A percentile compares a stretch with the other conserved stretches of the same genome.
Evolutionary conservation across 2,797 vertebrate genomes (phyloP).

Genomic region (Rousettus madagascariensis): DNA sequence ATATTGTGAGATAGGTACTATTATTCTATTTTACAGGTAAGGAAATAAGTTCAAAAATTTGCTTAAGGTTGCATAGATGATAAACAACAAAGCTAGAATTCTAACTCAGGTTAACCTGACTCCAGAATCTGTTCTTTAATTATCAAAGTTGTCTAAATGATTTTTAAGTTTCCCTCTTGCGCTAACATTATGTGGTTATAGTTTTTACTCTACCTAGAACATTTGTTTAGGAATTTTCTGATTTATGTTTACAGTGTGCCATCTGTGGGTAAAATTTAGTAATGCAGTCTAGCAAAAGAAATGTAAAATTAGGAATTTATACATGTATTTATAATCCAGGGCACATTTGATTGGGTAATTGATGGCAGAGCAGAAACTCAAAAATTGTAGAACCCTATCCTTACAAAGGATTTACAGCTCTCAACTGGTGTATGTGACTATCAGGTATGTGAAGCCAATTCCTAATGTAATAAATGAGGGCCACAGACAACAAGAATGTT

Average conservation of each 20-base stretch:
- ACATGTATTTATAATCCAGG: neutral
- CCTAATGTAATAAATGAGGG: neutral
- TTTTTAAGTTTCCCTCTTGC: neutral
- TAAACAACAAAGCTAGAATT: neutral
- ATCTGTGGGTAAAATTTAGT: constrained; percentile 58
- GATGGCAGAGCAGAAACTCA: neutral
- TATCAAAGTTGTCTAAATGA: neutral
- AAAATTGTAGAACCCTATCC: neutral
- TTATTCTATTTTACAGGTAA: neutral
- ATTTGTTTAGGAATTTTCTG: constrained; percentile 8
- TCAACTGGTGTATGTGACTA: neutral
- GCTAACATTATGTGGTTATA: constrained; percentile 8
- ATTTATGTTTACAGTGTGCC: constrained; percentile 58
- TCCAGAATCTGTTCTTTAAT: constrained; percentile 8
- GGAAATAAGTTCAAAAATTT: neutral
- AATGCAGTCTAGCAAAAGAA: constrained; percentile 32
- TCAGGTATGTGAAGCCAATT: neutral
- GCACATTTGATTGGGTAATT: neutral
- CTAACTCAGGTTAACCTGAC: neutral
- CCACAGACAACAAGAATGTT: neutral
- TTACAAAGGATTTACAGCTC: neutral
- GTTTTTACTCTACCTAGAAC: neutral
- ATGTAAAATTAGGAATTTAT: neutral
- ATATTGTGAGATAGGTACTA: neutral
- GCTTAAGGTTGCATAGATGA: neutral